These are phyloP conservation scores for Bryconaethiops microstoma DNA, from an alignment of 2,797 vertebrate species.

Conservation along the genomic window DNA sequence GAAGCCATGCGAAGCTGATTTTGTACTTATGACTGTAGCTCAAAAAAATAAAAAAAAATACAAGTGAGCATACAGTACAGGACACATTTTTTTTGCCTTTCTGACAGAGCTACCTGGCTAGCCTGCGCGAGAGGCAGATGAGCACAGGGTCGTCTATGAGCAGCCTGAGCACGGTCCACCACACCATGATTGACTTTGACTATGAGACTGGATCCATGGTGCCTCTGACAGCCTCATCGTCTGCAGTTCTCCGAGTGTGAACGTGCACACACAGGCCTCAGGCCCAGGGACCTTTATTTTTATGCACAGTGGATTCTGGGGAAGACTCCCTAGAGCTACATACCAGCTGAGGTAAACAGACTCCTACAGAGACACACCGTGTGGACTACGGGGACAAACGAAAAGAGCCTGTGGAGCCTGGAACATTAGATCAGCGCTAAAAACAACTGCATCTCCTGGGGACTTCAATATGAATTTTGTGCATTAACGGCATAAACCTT, in stretches of 20 bases:
- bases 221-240: constrained; percentile 75
- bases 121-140: constrained; percentile 81
- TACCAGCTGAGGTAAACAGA: constrained; percentile 20
- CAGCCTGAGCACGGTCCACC: constrained; percentile 77
- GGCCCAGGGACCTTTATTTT: constrained; percentile 17
- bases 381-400: constrained; percentile 3
- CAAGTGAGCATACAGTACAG: background rate
- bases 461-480: background rate
- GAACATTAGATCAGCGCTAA: background rate
- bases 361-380: constrained; percentile 1
- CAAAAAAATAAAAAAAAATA: background rate
- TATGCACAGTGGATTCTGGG: background rate
- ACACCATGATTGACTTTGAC: constrained; percentile 82
- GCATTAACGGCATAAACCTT: background rate
- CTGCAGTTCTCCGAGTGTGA: constrained; percentile 72
- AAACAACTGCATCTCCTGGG: background rate
- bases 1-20: too few species aligned
- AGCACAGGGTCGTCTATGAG: constrained; percentile 78
- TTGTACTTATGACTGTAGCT: background rate
- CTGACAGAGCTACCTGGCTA: constrained; percentile 85
- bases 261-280: background rate
- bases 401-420: background rate
- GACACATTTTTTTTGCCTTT: constrained; percentile 27
- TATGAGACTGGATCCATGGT: constrained; percentile 85
- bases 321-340: constrained; percentile 2